Evolutionary conservation across 2,888 invertebrate genomes (phyloP).

Genomic region (Drosophila rellima): DNA sequence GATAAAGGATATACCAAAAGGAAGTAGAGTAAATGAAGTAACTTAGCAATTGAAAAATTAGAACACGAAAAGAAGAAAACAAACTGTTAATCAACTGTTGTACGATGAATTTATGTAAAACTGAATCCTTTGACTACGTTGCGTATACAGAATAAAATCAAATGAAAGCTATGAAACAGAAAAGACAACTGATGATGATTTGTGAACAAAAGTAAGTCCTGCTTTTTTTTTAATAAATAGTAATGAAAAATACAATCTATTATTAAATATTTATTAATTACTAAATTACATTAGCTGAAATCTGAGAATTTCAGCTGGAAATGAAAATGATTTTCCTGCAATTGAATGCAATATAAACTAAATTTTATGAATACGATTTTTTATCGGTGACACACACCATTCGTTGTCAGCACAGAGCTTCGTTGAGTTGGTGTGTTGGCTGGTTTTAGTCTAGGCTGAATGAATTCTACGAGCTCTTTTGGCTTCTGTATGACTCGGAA

Average conservation of each 20-base stretch:
- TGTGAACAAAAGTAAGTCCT: not conserved
- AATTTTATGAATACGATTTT: not conserved
- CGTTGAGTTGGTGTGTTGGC: not conserved
- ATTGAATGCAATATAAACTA: too few relatives aligned
- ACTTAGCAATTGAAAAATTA: constrained; percentile 8
- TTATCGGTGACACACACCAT: constrained; percentile 8
- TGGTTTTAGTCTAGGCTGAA: constrained; percentile 3
- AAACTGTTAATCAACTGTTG: constrained; percentile 70
- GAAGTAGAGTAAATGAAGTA: constrained; percentile 17
- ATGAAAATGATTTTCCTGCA: too few relatives aligned
- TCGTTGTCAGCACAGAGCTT: not conserved
- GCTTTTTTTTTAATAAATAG: too few relatives aligned
- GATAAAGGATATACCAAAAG: constrained; percentile 46
- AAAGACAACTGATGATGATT: constrained; percentile 1
- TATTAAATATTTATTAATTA: not conserved
- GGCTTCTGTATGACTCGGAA: not conserved
- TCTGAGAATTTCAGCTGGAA: too few relatives aligned
- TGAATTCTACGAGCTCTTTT: not conserved
- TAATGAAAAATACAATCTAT: too few relatives aligned
- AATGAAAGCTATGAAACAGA: constrained; percentile 32
- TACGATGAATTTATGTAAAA: constrained; percentile 70
- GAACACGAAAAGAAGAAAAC: constrained; percentile 8
- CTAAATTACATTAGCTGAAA: not conserved
- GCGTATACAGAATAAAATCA: constrained; percentile 48
- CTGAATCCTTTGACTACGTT: constrained; percentile 54